Conservation (phyloP, 2,797 vertebrate genomes). For the Gymnocypris eckloni region DNA sequence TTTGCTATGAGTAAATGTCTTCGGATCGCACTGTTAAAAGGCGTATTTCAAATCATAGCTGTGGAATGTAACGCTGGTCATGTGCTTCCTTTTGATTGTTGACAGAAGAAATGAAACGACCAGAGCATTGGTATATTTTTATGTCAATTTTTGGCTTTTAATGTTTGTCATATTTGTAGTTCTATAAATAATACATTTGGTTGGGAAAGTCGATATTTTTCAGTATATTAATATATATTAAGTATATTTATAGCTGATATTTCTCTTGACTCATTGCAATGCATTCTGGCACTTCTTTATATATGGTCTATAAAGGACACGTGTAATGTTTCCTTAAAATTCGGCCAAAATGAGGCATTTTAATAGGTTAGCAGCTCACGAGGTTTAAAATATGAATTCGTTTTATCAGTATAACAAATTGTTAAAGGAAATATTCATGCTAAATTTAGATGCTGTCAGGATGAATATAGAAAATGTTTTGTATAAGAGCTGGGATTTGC, state of each 20-base stretch:
- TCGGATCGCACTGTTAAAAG: background rate
- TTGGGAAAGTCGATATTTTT: background rate
- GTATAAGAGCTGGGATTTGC: background rate
- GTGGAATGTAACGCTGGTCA: constrained; percentile 10
- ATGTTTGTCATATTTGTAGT: constrained; percentile 24
- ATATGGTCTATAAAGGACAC: background rate
- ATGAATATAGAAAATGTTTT: background rate
- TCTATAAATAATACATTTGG: background rate
- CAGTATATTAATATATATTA: constrained; percentile 15
- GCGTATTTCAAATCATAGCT: constrained; percentile 1
- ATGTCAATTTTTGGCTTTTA: constrained; percentile 32
- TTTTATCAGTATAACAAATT: background rate
- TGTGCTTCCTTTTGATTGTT: constrained; percentile 33
- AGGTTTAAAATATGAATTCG: background rate
- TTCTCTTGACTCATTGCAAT: constrained; percentile 4
- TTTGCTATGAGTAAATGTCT: constrained; percentile 1
- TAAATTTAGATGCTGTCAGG: constrained; percentile 12
- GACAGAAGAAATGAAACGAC: background rate
- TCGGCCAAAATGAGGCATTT: background rate
- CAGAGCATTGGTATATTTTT: constrained; percentile 18
- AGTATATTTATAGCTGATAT: background rate
- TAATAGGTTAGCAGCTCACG: background rate
- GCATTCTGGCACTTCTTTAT: constrained; percentile 11
- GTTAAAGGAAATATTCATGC: background rate
- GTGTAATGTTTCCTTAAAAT: background rate